phyloP scores from a whole-genome alignment of 2,888 invertebrate species.

The Acholoe squamosa region DNA sequence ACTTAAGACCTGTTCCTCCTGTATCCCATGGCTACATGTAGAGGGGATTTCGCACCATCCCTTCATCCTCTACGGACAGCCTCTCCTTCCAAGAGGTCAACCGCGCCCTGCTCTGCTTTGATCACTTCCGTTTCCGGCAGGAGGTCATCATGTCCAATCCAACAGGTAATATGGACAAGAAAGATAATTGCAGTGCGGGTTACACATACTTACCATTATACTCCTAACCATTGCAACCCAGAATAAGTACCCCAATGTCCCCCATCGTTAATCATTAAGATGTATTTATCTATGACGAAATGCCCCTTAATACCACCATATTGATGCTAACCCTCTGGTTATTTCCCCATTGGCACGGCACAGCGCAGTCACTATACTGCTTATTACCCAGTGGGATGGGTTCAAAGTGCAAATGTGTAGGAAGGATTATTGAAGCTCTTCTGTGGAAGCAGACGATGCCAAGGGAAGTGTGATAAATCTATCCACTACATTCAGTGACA shows the following conservation, averaged over 20 bases:
- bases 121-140: too few relatives aligned
- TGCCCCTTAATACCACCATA: not conserved
- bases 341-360: constrained; percentile 1
- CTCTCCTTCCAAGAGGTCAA: too few relatives aligned
- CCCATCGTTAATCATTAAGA: not conserved
- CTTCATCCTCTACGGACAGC: too few relatives aligned
- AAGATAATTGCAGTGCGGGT: not conserved
- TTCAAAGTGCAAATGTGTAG: constrained; percentile 21
- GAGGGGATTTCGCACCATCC: too few relatives aligned
- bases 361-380: not conserved
- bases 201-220: not conserved
- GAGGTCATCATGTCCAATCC: too few relatives aligned
- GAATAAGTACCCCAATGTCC: not conserved
- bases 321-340: not conserved
- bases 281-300: not conserved
- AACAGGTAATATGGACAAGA: not conserved
- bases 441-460: not conserved
- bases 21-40: too few relatives aligned
- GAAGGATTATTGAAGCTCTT: not conserved
- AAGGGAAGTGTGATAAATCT: not conserved
- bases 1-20: too few relatives aligned
- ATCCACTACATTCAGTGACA: not conserved
- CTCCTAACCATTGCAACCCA: not conserved
- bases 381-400: constrained; percentile 3
- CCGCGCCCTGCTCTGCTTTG: too few relatives aligned